These are phyloP conservation scores for Drosophila pseudotalamancana DNA, from an alignment of 2,888 invertebrate species.

Conservation along the genomic window DNA sequence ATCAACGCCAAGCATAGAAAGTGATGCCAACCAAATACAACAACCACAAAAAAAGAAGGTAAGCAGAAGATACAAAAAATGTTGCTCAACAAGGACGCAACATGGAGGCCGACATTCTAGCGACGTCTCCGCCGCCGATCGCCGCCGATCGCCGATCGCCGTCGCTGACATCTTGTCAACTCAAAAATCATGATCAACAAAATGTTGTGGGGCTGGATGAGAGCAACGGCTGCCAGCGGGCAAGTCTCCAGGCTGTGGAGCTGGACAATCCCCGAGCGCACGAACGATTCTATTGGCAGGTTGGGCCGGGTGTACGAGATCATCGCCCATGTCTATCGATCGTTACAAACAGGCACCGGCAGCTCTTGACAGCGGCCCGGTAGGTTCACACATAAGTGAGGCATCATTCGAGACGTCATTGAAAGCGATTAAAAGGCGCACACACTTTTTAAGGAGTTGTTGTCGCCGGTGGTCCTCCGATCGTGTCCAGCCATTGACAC, in stretches of 20 bases:
- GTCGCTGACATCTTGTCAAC: slow-evolving; percentile 78
- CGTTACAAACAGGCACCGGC: slow-evolving; percentile 72
- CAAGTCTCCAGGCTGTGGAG: slow-evolving; percentile 11
- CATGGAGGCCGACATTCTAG: slow-evolving; percentile 72
- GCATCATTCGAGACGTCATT: slow-evolving; percentile 76
- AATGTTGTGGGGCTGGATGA: slow-evolving; percentile 46
- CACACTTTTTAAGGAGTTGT: slow-evolving; percentile 65
- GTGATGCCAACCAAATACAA: slow-evolving; percentile 51
- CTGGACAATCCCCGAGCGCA: slow-evolving; percentile 35
- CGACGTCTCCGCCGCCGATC: slow-evolving; percentile 30
- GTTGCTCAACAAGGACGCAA: slow-evolving; percentile 76
- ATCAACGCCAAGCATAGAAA: slow-evolving; percentile 56
- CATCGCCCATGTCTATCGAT: slow-evolving; percentile 77
- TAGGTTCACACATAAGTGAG: slow-evolving; percentile 79
- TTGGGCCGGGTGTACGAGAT: slow-evolving; percentile 41
- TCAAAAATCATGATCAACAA: slow-evolving; percentile 80
- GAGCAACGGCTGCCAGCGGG: slow-evolving; percentile 12
- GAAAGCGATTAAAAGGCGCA: slow-evolving; percentile 70
- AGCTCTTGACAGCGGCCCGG: slow-evolving; percentile 76
- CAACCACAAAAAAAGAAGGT: slow-evolving; percentile 17
- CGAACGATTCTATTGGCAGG: slow-evolving; percentile 69
- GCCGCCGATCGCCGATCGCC: too few relatives aligned
- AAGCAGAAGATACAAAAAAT: slow-evolving; percentile 50
- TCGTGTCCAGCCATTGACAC: slow-evolving; percentile 46
- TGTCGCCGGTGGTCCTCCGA: slow-evolving; percentile 62